Evolutionary conservation across 1,140 invertebrate genomes (phyloP).

Genomic region (Dufourea novaeangliae): DNA sequence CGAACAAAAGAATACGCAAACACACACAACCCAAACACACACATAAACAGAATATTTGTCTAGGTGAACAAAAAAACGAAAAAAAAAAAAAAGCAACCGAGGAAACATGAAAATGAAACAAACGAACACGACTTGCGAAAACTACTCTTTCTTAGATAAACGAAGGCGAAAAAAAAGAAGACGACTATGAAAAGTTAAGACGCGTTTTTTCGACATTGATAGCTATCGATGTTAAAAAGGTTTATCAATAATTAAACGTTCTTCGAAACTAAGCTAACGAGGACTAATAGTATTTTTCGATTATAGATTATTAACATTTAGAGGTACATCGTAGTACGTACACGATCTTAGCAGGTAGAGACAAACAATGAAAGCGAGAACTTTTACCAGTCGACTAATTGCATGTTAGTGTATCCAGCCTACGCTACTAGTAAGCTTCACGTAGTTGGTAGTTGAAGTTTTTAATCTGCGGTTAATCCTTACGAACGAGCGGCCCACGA

Average conservation of each 20-base stretch:
- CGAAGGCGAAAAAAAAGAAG: background rate
- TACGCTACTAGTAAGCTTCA: constrained; percentile 59
- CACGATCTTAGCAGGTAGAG: constrained; percentile 17
- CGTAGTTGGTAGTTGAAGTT: constrained; percentile 31
- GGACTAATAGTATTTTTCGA: constrained; percentile 75
- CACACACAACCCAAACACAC: too few relatives aligned
- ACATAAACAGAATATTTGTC: constrained; percentile 30
- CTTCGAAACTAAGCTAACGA: constrained; percentile 70
- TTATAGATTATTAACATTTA: constrained; percentile 67
- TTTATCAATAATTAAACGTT: constrained; percentile 44
- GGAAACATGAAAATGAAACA: background rate
- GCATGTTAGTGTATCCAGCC: constrained; percentile 67
- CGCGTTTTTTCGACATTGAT: constrained; percentile 6
- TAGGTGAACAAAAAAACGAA: constrained; percentile 29
- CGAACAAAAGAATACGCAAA: constrained; percentile 47
- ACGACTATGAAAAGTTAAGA: background rate
- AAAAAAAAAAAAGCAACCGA: background rate
- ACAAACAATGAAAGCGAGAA: constrained; percentile 10
- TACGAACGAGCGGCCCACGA: constrained; percentile 29
- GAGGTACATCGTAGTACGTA: constrained; percentile 64
- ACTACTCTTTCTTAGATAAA: background rate
- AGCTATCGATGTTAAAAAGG: constrained; percentile 55
- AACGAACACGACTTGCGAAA: background rate
- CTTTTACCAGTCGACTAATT: constrained; percentile 51
- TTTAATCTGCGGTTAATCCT: constrained; percentile 28